These are phyloP conservation scores for Poeciliopsis turneri DNA, from an alignment of 2,797 vertebrate genomes.

Conservation along the genomic window DNA sequence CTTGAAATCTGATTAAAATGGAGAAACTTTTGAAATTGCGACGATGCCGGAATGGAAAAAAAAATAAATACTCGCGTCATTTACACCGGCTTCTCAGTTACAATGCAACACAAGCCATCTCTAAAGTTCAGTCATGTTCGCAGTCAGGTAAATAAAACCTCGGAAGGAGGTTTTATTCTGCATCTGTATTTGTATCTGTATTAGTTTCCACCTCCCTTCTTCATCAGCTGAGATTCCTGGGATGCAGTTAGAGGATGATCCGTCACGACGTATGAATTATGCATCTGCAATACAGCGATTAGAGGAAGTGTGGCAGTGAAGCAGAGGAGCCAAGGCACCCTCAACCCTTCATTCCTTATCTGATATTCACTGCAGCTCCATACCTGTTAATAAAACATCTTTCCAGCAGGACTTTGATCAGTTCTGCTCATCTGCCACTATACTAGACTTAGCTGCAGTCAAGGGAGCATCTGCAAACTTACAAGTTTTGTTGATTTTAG, in stretches of 20 bases:
- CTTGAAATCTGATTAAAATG: conserved; percentile 50
- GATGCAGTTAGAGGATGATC: conserved; percentile 52
- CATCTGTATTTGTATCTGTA: conserved; percentile 42
- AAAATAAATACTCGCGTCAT: conserved; percentile 21
- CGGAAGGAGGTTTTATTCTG: neutral
- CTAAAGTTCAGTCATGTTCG: conserved; percentile 37
- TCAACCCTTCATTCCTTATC: conserved; percentile 71
- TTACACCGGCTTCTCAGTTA: conserved; percentile 23
- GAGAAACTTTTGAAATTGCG: conserved; percentile 49
- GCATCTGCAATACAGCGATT: conserved; percentile 62
- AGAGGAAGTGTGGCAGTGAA: conserved; percentile 57
- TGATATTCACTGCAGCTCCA: conserved; percentile 61
- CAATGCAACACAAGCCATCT: conserved; percentile 9
- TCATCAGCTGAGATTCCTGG: conserved; percentile 48
- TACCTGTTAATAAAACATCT: conserved; percentile 82
- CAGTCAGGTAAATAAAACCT: conserved; percentile 32
- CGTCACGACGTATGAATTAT: conserved; percentile 76
- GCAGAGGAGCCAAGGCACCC: conserved; percentile 57
- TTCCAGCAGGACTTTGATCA: conserved; percentile 74
- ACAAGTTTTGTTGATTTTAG: conserved; percentile 10
- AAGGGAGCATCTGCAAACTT: neutral
- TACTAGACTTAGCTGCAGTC: conserved; percentile 23
- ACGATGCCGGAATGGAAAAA: conserved; percentile 34
- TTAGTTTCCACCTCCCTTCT: conserved; percentile 36
- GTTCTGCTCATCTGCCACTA: conserved; percentile 31